Evolutionary conservation across 2,113 vertebrate genomes (phyloP).

Genomic region (Burhinus oedicnemus): DNA sequence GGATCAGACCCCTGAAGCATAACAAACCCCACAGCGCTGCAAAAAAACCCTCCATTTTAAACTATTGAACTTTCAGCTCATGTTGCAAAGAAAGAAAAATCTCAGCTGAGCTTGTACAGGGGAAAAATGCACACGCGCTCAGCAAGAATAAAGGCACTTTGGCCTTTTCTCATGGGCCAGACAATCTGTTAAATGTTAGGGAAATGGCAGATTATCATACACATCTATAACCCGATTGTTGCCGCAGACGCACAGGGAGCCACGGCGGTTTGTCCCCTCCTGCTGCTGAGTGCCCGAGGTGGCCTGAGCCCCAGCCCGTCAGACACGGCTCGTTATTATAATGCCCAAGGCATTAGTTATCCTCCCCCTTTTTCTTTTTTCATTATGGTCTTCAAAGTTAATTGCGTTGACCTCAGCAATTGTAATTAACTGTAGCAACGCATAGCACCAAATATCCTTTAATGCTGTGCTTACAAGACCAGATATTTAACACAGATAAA

Average conservation of each 20-base stretch:
- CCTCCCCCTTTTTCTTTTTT: neutral
- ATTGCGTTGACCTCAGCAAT: neutral
- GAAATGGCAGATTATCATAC: slow-evolving; percentile 72
- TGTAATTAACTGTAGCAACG: neutral
- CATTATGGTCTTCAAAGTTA: neutral
- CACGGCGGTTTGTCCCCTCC: neutral
- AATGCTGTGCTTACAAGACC: neutral
- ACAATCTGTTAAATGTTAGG: slow-evolving; percentile 56
- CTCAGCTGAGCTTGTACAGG: neutral
- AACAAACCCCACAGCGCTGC: fast-evolving
- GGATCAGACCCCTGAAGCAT: neutral
- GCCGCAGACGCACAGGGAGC: neutral
- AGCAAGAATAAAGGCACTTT: neutral
- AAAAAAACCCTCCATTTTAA: neutral
- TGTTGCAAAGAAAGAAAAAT: slow-evolving; percentile 16
- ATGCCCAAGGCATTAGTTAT: neutral
- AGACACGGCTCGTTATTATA: neutral
- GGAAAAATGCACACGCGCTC: neutral
- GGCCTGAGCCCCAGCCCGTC: neutral
- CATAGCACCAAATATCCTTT: neutral
- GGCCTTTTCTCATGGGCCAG: slow-evolving; percentile 36
- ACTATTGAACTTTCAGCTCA: slow-evolving; percentile 2
- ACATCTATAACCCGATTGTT: slow-evolving; percentile 57
- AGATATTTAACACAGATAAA: neutral
- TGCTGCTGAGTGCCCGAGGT: neutral